Base-by-base conservation (phyloP, 53 echinoderm and acorn worm genomes). In the Astropecten irregularis region DNA sequence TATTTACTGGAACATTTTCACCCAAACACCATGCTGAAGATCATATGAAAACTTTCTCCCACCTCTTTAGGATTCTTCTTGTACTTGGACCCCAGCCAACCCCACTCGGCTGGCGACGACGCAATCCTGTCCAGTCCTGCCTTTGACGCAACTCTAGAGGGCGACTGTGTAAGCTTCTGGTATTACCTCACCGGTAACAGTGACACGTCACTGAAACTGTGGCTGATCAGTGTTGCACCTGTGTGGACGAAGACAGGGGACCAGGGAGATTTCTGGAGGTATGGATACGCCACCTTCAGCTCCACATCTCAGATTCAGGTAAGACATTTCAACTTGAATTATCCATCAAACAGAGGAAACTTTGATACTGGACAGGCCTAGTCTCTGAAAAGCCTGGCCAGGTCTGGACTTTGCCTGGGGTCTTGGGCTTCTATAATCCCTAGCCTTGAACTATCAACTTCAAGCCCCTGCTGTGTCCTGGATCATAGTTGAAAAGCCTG, bases 141-240 rank as follows among this genome's bases (percentile, higher is more conserved):
- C 44, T 69, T 77, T 42, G 46, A 57, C 5, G 55, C 87, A 16
- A 69, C 68, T 2, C 27, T 49, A 15, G 40, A 33, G 21, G 89
- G 89, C 8, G 89, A 88, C 73, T 88, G 89, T 35, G 49, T 88
- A 3, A 46, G 83, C 52, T 88, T 88, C 77, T 88, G 89, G 89
- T 88, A 88, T 40, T 82, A 88, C 57, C 73, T 88, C 34, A 62
- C 47, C 40, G 83, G 83, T 0, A 31, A 52, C 30, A 50, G 26
- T 3, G 74, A 55, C 3, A 25, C 59, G 0, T 48, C 89, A 3
- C 61, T 88, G 0, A 73, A 73, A 10, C 26, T 88, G 4, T 33
- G 67, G 54, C 31, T 64, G 36, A 34, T 65, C n/a, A 76, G 68
- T 9, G 54, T 36, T 39, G 37, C 23, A 9, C 68, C 63, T 20